These are phyloP conservation scores for Augiades crinisus DNA, from an alignment of 2,888 invertebrate species.

Conservation along the genomic window DNA sequence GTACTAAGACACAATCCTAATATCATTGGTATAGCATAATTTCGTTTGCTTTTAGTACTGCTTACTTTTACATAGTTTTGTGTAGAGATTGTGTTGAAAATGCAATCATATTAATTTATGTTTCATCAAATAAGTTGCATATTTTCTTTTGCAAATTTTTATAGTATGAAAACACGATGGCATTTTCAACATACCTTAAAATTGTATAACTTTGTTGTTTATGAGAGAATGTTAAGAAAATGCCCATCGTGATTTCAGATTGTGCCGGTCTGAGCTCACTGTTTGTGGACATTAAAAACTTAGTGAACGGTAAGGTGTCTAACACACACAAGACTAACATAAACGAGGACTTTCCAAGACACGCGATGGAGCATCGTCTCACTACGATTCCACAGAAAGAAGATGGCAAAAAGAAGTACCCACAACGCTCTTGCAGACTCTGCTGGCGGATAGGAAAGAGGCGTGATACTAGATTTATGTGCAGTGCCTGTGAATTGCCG, in stretches of 20 bases:
- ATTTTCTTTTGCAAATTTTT: conserved; percentile 68
- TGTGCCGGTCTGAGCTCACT: conserved; percentile 72
- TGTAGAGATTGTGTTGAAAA: conserved; percentile 75
- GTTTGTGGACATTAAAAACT: conserved; percentile 76
- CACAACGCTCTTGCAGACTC: conserved; percentile 74
- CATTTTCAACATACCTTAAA: conserved; percentile 74
- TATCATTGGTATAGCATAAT: conserved; percentile 18
- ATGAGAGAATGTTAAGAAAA: conserved; percentile 62
- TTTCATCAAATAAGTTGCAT: conserved; percentile 54
- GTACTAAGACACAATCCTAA: no score
- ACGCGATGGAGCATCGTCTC: conserved; percentile 64
- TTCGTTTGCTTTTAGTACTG: conserved; percentile 46
- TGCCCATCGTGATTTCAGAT: conserved; percentile 82
- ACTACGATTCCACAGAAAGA: conserved; percentile 78
- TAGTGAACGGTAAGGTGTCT: conserved; percentile 73
- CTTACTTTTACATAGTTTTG: conserved; percentile 39
- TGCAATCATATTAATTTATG: conserved; percentile 74
- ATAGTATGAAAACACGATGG: conserved; percentile 77
- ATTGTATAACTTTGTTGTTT: conserved; percentile 37
- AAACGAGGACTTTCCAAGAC: conserved; percentile 55
- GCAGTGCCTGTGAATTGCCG: conserved; percentile 71
- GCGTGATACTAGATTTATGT: conserved; percentile 76
- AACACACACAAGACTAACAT: conserved; percentile 56
- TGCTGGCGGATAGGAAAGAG: conserved; percentile 76
- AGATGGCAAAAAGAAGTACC: conserved; percentile 79